Evolutionary conservation across 2,113 vertebrate species (phyloP).

Genomic region (Myiozetetes cayanensis): DNA sequence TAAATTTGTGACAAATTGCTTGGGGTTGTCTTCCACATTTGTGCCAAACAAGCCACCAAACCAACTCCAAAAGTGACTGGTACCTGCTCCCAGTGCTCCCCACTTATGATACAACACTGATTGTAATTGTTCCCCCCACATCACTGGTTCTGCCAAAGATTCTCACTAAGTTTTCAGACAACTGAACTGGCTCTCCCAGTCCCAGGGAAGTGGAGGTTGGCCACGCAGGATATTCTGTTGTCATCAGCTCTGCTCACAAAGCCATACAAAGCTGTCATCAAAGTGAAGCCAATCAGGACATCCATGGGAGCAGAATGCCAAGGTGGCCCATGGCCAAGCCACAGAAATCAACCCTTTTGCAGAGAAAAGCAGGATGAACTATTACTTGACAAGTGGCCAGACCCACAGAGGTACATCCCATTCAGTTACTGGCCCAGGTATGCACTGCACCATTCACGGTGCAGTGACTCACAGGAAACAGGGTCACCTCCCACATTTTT

Average conservation of each 20-base stretch:
- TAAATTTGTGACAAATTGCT: background rate
- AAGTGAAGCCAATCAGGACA: background rate
- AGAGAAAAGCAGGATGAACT: background rate
- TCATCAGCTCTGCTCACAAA: background rate
- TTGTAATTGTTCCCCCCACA: background rate
- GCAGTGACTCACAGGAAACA: background rate
- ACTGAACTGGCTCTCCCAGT: background rate
- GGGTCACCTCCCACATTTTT: background rate
- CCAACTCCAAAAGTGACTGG: fast-evolving
- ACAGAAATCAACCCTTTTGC: background rate
- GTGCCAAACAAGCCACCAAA: background rate
- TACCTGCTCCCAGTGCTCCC: background rate
- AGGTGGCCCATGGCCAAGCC: background rate
- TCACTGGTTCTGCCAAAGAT: background rate
- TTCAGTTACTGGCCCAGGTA: background rate
- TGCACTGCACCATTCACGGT: background rate
- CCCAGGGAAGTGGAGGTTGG: fast-evolving
- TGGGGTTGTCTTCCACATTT: background rate
- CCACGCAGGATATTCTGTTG: background rate
- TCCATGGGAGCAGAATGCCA: background rate
- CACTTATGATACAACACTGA: background rate
- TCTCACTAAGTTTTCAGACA: background rate
- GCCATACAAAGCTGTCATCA: background rate
- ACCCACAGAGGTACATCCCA: background rate
- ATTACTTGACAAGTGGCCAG: background rate